Base-by-base conservation (phyloP, 2,113 vertebrate species). In the Triplophysa tibetana region DNA sequence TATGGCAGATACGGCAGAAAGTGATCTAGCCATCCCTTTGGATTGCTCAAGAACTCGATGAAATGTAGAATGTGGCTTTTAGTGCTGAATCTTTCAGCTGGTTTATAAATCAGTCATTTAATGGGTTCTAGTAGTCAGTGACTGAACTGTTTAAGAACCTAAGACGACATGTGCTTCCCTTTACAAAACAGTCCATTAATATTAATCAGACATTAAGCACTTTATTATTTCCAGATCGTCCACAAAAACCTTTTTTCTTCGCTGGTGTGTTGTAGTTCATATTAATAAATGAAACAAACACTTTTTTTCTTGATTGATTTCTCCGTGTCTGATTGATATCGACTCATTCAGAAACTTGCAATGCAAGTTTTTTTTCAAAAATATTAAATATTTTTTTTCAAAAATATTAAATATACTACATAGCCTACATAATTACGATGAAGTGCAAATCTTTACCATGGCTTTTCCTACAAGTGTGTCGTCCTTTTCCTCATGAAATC, bases 101-200 rank as follows among this genome's bases (percentile, higher is more conserved):
- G 17, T 65, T 38, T 33, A 76, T 76, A 76, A 54, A 76, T 65
- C 74, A 65, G 74, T 43, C 45, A 29, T 38, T 23, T 63, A 63
- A 26, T 61, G 61, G 23, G 24, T 17, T 12, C 24, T 23, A 23
- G 60, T 24, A 23, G 60, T 62, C 23, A 21, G n/a, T 62, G 60
- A 24, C 21, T 10, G 60, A 62, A 17, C 60, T 17, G n/a, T 62
- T 3, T 17, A 2, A 23, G 21, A 6, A 62, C 60, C 5, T 21
- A 4, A 58, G n/a, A 56, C 8, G 14, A 9, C 54, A 56, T 76
- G 43, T 52, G 75, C 60, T 65, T 68, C 63, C 79, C 26, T 23
- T 38, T 75, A 45, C 26, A 67, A 66, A 80, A 73, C 64, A 62
- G 48, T 50, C 58, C 72, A 61, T 81, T 68, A 75, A 61, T 69